Base-by-base conservation (phyloP, 2,888 invertebrate species). In the Rhodophaea formosa region DNA sequence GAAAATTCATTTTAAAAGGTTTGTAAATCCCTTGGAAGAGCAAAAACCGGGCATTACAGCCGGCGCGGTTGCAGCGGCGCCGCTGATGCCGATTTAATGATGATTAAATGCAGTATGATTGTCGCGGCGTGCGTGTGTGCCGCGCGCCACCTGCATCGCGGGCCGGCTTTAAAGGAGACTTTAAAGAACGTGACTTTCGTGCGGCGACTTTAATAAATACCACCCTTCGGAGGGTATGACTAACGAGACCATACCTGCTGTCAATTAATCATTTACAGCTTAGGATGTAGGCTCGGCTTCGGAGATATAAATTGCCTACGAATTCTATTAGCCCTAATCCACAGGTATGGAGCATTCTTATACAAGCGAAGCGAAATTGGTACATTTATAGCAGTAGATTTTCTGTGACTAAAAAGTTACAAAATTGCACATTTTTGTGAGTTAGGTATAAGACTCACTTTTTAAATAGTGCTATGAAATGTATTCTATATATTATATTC, bases 21-120 rank as follows among this genome's bases (percentile, higher is more conserved):
- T 72, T 75, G 73, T 71, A 72, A 76, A 78, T 70, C 61, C 68
- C 67, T 64, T 65, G 61, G 62, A 60, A 61, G 63, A 64, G 73
- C 75, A 86, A 87, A 86, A 88, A 81, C 76, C 76, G 77, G 72
- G 74, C 69, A 74, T 75, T 76, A 77, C 84, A 82, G 86, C 86
- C 82, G 86, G 76, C 82, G 85, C 82, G 66, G 80, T 75, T 79
- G 79, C 80, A 80, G 60, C 74, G 72, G 68, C 69, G 71, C 65
- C 77, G 75, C 85, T 90, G 91, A 91, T 91, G 84, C 77, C 70
- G 68, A 76, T 91, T 90, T 91, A 89, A 91, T 90, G 83, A 88
- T 88, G 91, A 91, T 90, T 90, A 90, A 91, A 86, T 82, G 84
- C 78, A 75, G 75, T 85, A 87, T 86, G 87, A 91, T 91, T 82